Evolutionary conservation across 2,113 vertebrate genomes (phyloP).

Genomic region (Garra rufa): DNA sequence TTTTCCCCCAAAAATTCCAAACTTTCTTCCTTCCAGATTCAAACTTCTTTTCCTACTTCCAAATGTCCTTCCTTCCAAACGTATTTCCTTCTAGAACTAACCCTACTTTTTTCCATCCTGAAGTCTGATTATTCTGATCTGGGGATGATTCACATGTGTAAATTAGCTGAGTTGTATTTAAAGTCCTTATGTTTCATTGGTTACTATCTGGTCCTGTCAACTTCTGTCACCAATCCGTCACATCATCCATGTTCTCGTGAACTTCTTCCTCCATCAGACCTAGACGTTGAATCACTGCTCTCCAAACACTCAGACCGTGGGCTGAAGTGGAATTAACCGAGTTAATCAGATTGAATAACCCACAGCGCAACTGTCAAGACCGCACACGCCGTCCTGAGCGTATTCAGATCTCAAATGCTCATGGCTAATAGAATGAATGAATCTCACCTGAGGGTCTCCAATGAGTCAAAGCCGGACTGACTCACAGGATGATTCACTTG

Average conservation of each 20-base stretch:
- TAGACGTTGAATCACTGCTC: not conserved
- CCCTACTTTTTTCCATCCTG: not conserved
- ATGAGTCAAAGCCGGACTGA: slow-evolving; percentile 50
- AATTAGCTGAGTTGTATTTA: no score
- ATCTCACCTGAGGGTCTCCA: slow-evolving; percentile 52
- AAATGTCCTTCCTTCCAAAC: no score
- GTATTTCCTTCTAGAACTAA: no score
- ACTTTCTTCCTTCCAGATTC: no score
- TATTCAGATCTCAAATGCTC: not conserved
- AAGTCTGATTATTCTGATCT: not conserved
- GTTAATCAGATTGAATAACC: not conserved
- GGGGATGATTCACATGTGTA: not conserved
- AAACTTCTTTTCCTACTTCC: no score
- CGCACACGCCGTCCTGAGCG: slow-evolving; percentile 20
- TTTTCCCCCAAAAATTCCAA: no score
- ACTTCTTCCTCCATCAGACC: not conserved
- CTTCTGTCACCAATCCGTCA: not conserved
- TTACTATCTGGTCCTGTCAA: not conserved
- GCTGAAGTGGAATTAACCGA: not conserved
- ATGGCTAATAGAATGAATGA: slow-evolving; percentile 26
- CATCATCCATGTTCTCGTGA: not conserved
- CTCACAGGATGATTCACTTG: slow-evolving; percentile 2
- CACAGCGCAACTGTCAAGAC: slow-evolving; percentile 43
- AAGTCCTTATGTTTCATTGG: not conserved
- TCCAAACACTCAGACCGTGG: not conserved